phyloP scores from a whole-genome alignment of 1,140 invertebrate species.

The Chrysomallon squamiferum region DNA sequence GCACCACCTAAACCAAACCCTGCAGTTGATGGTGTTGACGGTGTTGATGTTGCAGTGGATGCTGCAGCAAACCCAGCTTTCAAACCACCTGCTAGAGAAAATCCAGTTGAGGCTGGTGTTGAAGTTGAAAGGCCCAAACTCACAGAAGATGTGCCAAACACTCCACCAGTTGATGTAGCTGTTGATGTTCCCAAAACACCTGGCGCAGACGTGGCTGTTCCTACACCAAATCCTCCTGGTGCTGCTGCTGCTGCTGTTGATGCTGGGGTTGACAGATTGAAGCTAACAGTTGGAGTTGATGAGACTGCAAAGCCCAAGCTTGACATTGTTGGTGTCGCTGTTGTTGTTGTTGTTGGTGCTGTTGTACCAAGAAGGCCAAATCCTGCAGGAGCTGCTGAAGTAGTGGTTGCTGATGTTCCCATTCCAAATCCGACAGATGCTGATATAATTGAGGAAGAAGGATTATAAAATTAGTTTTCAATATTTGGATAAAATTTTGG shows the following conservation, averaged over 20 bases:
- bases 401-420: not conserved
- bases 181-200: slow-evolving; percentile 9
- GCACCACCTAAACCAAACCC: slow-evolving; percentile 24
- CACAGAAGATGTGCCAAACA: not conserved
- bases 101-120: slow-evolving; percentile 9
- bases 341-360: slow-evolving; percentile 18
- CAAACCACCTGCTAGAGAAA: not conserved
- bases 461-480: no score
- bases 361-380: slow-evolving; percentile 45
- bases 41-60: not conserved
- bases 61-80: not conserved
- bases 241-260: not conserved
- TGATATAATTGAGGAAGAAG: no score
- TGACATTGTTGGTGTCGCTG: slow-evolving; percentile 25
- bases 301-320: slow-evolving; percentile 42
- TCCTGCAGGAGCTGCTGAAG: slow-evolving; percentile 13
- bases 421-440: not conserved
- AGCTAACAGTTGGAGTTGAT: slow-evolving; percentile 11
- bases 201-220: slow-evolving; percentile 18
- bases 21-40: slow-evolving; percentile 13
- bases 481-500: no score
- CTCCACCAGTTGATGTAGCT: slow-evolving; percentile 16
- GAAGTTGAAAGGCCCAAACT: not conserved
- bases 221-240: slow-evolving; percentile 13
- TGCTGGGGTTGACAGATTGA: no score